Percentiles rank a stretch among this genome's conserved stretches.
phyloP scores from a whole-genome alignment of 2,113 vertebrate genomes.

The Hydrochoerus hydrochaeris region DNA sequence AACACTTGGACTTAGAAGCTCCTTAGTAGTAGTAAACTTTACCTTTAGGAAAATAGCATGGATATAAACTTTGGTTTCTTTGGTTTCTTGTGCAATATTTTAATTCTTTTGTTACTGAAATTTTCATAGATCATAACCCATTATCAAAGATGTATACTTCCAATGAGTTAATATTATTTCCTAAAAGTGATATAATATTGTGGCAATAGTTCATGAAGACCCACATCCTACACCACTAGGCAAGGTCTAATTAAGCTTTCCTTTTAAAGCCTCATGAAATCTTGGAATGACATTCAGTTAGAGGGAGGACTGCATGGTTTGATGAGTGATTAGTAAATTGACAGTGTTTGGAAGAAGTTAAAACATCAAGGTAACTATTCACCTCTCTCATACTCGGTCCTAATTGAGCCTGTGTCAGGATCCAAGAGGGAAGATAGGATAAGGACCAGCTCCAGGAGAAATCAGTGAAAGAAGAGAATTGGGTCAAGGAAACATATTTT shows the following conservation, averaged over 20 bases:
- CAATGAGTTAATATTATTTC: background rate
- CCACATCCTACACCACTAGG: no score
- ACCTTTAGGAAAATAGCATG: background rate
- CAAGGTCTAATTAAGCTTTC: no score
- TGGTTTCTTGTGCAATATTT: background rate
- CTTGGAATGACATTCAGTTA: background rate
- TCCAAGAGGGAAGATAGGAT: background rate
- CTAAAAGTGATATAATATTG: background rate
- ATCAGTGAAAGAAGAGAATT: background rate
- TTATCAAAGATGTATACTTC: background rate
- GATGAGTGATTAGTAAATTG: background rate
- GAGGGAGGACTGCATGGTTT: background rate
- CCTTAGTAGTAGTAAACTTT: background rate
- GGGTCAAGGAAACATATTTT: background rate
- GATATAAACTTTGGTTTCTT: background rate
- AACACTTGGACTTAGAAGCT: background rate
- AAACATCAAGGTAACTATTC: background rate
- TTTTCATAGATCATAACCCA: background rate
- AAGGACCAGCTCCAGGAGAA: background rate
- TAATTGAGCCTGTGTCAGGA: background rate
- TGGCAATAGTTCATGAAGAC: background rate
- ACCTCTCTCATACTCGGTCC: background rate
- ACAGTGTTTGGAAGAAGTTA: background rate
- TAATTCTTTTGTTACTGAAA: background rate
- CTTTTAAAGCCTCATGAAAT: no score